Conservation (phyloP, 1,140 invertebrate species). For the Coenobita brevimanus region DNA sequence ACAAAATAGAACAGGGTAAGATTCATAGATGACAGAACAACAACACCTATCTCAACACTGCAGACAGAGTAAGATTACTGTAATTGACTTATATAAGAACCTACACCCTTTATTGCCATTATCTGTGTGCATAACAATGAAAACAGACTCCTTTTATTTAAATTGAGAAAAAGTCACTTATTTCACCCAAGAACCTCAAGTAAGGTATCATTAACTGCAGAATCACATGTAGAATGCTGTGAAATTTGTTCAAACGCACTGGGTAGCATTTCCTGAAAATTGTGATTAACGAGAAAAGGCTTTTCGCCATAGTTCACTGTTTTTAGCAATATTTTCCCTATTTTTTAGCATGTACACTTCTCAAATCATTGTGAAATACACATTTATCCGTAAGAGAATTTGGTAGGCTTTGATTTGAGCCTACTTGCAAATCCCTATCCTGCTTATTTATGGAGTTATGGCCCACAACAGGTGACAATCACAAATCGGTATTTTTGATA, state of each 20-base stretch:
- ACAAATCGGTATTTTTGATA: background rate
- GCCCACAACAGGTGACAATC: background rate
- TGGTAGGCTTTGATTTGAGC: constrained; percentile 1
- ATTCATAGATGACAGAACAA: background rate
- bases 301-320: background rate
- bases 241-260: background rate
- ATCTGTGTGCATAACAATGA: too few species aligned
- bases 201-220: background rate
- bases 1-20: too few species aligned
- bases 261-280: background rate
- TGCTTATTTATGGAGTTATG: too few species aligned
- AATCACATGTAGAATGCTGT: background rate
- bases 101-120: too few species aligned
- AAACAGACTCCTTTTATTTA: too few species aligned
- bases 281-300: background rate
- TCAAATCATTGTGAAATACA: background rate
- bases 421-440: constrained; percentile 2
- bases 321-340: background rate
- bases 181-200: background rate
- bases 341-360: background rate
- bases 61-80: too few species aligned
- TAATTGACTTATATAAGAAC: too few species aligned
- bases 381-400: constrained; percentile 2
- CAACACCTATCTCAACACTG: background rate
- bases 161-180: background rate